Conservation (phyloP, 1,140 invertebrate genomes). For the Drosophila aff. region DNA sequence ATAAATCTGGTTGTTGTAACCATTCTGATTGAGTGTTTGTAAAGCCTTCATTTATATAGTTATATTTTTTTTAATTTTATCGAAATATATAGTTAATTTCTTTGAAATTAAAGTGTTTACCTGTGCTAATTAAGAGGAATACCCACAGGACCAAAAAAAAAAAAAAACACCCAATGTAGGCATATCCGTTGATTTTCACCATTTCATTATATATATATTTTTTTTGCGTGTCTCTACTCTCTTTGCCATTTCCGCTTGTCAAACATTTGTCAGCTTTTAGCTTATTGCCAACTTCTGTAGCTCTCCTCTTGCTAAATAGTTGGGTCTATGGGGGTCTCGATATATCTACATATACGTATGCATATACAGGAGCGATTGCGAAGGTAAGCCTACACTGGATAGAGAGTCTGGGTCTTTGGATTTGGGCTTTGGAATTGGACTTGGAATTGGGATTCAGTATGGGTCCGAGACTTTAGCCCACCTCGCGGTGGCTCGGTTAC, state of each 20-base stretch:
- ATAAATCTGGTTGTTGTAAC: not conserved
- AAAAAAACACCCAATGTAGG: slow-evolving; percentile 8
- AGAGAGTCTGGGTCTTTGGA: slow-evolving; percentile 34
- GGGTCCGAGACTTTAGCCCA: slow-evolving; percentile 36
- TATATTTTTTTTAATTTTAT: not conserved
- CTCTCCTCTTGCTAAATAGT: slow-evolving; percentile 14
- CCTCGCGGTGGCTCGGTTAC: slow-evolving; percentile 9
- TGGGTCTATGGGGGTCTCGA: slow-evolving; percentile 1
- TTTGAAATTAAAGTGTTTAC: not conserved
- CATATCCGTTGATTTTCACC: slow-evolving; percentile 4
- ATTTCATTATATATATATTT: slow-evolving; percentile 1
- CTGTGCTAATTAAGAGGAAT: not conserved
- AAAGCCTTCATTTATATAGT: not conserved
- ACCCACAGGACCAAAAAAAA: not conserved
- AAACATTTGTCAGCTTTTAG: slow-evolving; percentile 82
- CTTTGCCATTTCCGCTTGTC: slow-evolving; percentile 77
- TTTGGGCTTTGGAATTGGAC: slow-evolving; percentile 5
- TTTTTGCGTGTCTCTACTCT: slow-evolving; percentile 28
- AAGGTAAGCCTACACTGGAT: slow-evolving; percentile 70
- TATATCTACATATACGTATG: not conserved
- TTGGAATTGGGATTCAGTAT: slow-evolving; percentile 13
- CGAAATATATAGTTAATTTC: not conserved
- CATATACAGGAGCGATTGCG: slow-evolving; percentile 55
- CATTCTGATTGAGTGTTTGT: no score
- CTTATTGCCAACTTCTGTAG: slow-evolving; percentile 68